Base-by-base conservation (phyloP, 2,888 invertebrate genomes). In the Cecidostiba fungosa region DNA sequence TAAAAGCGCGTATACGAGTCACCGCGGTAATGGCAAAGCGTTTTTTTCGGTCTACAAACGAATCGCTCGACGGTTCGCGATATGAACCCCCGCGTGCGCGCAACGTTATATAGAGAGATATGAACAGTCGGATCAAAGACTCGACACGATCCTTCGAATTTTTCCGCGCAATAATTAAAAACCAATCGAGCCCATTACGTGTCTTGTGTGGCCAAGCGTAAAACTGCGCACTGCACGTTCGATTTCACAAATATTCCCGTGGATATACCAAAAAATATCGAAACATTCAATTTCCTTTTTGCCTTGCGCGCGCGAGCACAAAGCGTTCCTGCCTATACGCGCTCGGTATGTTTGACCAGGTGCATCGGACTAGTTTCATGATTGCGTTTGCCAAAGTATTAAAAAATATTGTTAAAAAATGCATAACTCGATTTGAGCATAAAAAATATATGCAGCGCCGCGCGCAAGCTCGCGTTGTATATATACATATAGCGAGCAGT, bases 121-220 rank as follows among this genome's bases (percentile, higher is more conserved):
- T 69, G 70, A 72, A 76, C 81, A 80, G 79, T 80, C 85, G 29
- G 87, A 87, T 85, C 87, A 87, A 85, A 85, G 87, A 83, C 77
- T 73, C 47, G 39, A 16, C 50, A n/a, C 77, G 78, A 87, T 80
- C 73, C 80, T 82, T 80, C 82, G 66, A 73, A 62, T 29, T 82
- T 77, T 86, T 87, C 87, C 84, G 83, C 50, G 73, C 88, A 84
- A 88, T 90, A 89, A 90, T 89, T 90, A 90, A 90, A 90, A 90
- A 88, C 76, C 81, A 86, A 88, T 88, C 85, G 78, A 82, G 16
- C 73, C 86, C 82, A 87, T 87, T 86, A 84, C 70, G 84, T 23
- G 77, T 43, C 54, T 73, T 81, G 85, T 8, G 66, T 43, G 76
- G 73, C 87, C 88, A 79, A 88, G 89, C 88, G 87, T 88, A 86